These are phyloP conservation scores for Gerosis bhagava DNA, from an alignment of 2,888 invertebrate species.

Conservation along the genomic window DNA sequence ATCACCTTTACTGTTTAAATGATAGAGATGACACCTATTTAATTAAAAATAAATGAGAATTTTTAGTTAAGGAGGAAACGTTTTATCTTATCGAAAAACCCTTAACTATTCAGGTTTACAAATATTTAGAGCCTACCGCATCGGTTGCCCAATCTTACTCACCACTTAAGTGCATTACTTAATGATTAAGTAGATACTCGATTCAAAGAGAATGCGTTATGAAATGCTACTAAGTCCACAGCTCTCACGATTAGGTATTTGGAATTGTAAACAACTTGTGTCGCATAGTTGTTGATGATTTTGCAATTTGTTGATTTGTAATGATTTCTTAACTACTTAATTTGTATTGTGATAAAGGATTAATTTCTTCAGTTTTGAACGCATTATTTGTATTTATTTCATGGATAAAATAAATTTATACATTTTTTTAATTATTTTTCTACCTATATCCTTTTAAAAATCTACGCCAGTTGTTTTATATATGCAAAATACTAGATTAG, in stretches of 20 bases:
- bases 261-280: constrained; percentile 18
- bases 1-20: not conserved
- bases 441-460: no score
- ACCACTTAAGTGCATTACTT: constrained; percentile 21
- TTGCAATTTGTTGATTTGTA: no score
- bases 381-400: no score
- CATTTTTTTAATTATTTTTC: no score
- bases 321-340: no score
- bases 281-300: no score
- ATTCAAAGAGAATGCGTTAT: constrained; percentile 24
- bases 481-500: no score
- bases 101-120: constrained; percentile 33
- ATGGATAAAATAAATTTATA: no score
- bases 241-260: constrained; percentile 8
- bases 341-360: no score
- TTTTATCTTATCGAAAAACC: constrained; percentile 34
- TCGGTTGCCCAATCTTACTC: constrained; percentile 15
- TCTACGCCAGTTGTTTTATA: no score
- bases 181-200: constrained; percentile 22
- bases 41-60: not conserved
- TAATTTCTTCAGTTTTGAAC: no score
- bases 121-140: constrained; percentile 31
- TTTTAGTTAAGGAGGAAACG: constrained; percentile 6
- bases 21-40: not conserved
- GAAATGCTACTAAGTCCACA: constrained; percentile 23